Percentiles rank a stretch among this genome's conserved stretches.
phyloP scores from a whole-genome alignment of 2,797 vertebrate genomes.

The Pangasius mekongensis region DNA sequence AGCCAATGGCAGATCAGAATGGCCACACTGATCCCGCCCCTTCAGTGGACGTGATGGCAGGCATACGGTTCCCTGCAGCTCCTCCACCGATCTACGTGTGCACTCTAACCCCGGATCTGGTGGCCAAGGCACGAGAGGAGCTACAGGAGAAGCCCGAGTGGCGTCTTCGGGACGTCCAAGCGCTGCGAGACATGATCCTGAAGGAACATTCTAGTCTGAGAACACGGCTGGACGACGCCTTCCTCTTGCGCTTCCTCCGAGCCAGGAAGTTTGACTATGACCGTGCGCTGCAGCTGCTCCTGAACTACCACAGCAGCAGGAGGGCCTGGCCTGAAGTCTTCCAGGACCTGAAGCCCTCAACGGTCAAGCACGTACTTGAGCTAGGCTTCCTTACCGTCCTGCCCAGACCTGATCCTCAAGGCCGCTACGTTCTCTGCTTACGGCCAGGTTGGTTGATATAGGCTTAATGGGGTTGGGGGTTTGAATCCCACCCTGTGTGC shows the following conservation, averaged over 20 bases:
- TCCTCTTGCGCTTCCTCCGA: slow-evolving; percentile 93
- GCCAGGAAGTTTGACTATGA: slow-evolving; percentile 98
- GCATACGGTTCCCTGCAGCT: slow-evolving; percentile 73
- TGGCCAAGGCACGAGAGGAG: slow-evolving; percentile 93
- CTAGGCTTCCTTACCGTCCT: slow-evolving; percentile 95
- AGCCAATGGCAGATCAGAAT: slow-evolving; percentile 89
- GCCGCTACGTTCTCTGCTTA: slow-evolving; percentile 90
- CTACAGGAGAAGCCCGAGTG: slow-evolving; percentile 98
- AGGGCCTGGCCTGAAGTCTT: slow-evolving; percentile 96
- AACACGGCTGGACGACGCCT: slow-evolving; percentile 90
- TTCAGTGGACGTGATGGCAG: slow-evolving; percentile 67
- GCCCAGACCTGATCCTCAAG: slow-evolving; percentile 84
- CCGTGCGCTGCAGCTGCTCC: slow-evolving; percentile 90
- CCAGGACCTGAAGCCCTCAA: slow-evolving; percentile 88
- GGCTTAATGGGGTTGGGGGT: not conserved
- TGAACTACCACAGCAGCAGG: slow-evolving; percentile 92
- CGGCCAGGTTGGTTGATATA: slow-evolving; percentile 81
- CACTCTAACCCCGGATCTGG: slow-evolving; percentile 86
- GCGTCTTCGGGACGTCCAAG: slow-evolving; percentile 94
- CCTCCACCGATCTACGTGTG: slow-evolving; percentile 86
- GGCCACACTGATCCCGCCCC: slow-evolving; percentile 80
- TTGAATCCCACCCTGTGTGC: too few relatives aligned
- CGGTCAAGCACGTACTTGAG: slow-evolving; percentile 88
- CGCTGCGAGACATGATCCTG: slow-evolving; percentile 94
- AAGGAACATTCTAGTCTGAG: slow-evolving; percentile 90